phyloP scores from a whole-genome alignment of 2,113 vertebrate genomes.

The Clarias macrocephalus region DNA sequence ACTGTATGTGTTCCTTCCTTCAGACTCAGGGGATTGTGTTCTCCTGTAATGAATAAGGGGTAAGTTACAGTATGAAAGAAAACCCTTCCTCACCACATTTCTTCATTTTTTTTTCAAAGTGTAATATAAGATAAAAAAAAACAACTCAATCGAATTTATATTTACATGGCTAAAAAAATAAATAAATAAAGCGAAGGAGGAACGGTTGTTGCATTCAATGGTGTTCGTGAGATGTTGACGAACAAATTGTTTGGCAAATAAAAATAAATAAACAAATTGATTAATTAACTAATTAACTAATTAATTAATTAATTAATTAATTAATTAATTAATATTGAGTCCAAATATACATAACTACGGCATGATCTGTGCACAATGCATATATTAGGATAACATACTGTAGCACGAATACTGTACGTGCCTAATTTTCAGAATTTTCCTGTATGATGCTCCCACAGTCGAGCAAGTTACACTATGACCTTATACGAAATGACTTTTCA shows the following conservation, averaged over 20 bases:
- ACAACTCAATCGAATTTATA: not conserved
- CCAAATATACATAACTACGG: not conserved
- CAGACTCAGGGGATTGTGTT: slow-evolving; percentile 78
- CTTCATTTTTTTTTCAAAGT: not conserved
- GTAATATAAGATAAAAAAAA: not conserved
- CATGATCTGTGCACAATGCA: not conserved
- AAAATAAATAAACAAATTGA: no score
- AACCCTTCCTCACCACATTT: not conserved
- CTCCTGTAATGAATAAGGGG: slow-evolving; percentile 73
- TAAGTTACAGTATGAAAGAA: slow-evolving; percentile 71
- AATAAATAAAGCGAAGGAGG: not conserved
- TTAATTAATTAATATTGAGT: not conserved
- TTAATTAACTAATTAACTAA: no score
- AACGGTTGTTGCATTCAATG: not conserved
- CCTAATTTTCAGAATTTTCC: not conserved
- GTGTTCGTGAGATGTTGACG: no score
- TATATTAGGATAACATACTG: not conserved
- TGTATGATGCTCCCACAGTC: not conserved
- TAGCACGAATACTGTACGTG: not conserved
- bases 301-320: no score
- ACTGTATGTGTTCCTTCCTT: slow-evolving; percentile 48
- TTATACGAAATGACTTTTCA: no score
- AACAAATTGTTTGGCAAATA: no score
- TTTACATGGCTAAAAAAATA: not conserved
- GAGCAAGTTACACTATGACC: no score